These are phyloP conservation scores for Oostethus manadensis DNA, from an alignment of 2,113 vertebrate species.

Conservation along the genomic window DNA sequence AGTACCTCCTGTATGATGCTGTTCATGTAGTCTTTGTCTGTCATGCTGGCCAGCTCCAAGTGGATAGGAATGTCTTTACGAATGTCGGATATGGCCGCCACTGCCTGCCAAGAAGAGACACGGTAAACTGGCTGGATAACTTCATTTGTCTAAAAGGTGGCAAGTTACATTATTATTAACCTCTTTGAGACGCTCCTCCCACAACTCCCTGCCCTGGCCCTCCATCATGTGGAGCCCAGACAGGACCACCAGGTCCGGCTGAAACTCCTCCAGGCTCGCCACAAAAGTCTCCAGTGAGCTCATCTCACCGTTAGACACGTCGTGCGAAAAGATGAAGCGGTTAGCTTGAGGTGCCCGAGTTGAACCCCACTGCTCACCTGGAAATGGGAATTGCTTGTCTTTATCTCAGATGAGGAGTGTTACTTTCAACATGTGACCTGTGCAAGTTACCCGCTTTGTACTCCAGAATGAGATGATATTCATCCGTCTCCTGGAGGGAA, in stretches of 20 bases:
- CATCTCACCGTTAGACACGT: slow-evolving; percentile 89
- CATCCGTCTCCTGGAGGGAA: slow-evolving; percentile 87
- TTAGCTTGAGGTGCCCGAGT: slow-evolving; percentile 85
- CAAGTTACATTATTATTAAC: slow-evolving; percentile 29
- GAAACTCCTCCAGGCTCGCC: slow-evolving; percentile 90
- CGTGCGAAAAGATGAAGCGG: slow-evolving; percentile 98
- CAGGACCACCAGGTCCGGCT: slow-evolving; percentile 89
- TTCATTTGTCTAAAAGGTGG: neutral
- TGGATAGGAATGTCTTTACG: slow-evolving; percentile 83
- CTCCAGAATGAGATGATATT: slow-evolving; percentile 96
- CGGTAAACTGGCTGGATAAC: neutral
- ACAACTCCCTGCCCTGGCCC: slow-evolving; percentile 81
- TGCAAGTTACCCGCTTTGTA: slow-evolving; percentile 77
- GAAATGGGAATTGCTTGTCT: neutral
- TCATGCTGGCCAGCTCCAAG: slow-evolving; percentile 96
- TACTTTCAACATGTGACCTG: neutral
- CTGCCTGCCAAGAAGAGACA: slow-evolving; percentile 69
- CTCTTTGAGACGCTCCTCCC: slow-evolving; percentile 83
- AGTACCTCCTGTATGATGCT: slow-evolving; percentile 90
- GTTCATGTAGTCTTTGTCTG: slow-evolving; percentile 87
- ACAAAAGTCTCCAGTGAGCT: slow-evolving; percentile 87
- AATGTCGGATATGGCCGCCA: slow-evolving; percentile 81
- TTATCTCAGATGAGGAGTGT: neutral
- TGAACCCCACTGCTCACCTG: slow-evolving; percentile 87
- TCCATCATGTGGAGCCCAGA: slow-evolving; percentile 99